Conservation (phyloP, 2,113 vertebrate genomes). For the Phainopepla nitens region DNA sequence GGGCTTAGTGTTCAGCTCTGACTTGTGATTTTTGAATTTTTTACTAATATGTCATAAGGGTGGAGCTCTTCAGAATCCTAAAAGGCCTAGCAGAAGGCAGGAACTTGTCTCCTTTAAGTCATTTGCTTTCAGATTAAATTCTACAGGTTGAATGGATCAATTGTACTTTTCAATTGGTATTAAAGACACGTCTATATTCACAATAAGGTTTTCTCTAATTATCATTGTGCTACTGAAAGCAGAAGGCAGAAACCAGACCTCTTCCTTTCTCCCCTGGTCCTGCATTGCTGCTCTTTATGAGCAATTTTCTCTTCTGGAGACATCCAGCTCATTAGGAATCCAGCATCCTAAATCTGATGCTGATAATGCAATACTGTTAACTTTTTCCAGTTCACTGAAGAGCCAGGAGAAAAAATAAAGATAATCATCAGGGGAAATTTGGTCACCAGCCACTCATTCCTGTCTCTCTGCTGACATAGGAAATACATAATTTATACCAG, state of each 20-base stretch:
- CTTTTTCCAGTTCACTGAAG: background rate
- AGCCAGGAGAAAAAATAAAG: background rate
- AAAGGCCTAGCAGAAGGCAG: background rate
- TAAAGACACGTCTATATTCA: background rate
- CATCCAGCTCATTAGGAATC: background rate
- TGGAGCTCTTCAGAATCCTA: background rate
- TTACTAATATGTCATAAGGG: background rate
- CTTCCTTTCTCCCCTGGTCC: background rate
- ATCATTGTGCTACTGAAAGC: background rate
- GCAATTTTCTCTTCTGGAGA: background rate
- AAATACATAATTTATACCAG: conserved; percentile 28
- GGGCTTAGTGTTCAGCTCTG: background rate
- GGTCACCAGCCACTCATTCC: background rate
- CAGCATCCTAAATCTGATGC: background rate
- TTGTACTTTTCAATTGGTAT: background rate
- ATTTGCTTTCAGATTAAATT: background rate
- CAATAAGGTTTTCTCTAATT: background rate
- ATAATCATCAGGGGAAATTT: background rate
- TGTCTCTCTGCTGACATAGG: background rate
- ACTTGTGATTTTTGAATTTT: background rate
- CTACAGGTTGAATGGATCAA: background rate
- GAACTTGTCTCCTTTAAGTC: background rate
- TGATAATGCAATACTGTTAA: background rate
- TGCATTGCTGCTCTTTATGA: background rate
- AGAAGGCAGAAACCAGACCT: background rate